phyloP scores from a whole-genome alignment of 2,797 vertebrate genomes.

The Falco concolor region DNA sequence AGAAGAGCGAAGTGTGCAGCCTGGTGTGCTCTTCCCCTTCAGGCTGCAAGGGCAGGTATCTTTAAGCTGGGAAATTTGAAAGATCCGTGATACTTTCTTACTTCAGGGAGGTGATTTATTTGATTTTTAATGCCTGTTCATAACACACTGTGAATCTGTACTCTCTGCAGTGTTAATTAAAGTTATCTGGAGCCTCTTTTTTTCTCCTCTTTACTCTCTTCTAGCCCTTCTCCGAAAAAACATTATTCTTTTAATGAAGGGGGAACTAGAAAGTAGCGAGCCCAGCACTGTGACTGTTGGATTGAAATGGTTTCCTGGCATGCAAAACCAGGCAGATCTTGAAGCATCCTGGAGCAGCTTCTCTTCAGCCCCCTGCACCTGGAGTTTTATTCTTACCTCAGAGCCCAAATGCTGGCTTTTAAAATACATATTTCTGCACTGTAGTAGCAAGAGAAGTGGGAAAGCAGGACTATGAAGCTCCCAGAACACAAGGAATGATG shows the following conservation, averaged over 20 bases:
- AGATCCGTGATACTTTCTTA: neutral
- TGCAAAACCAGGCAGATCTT: neutral
- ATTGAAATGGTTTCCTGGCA: neutral
- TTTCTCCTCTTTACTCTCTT: neutral
- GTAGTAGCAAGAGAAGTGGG: neutral
- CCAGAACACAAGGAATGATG: neutral
- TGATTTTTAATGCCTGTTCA: neutral
- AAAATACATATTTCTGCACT: neutral
- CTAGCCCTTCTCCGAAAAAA: neutral
- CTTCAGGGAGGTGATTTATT: neutral
- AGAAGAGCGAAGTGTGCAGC: neutral
- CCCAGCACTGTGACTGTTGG: neutral
- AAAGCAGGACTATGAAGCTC: neutral
- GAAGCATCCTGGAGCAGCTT: neutral
- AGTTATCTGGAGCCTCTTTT: neutral
- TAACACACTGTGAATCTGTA: neutral
- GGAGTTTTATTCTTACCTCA: neutral
- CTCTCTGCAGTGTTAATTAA: neutral
- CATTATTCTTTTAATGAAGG: neutral
- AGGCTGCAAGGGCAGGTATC: neutral
- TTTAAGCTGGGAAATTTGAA: neutral
- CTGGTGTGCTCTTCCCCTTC: neutral
- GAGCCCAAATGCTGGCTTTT: neutral
- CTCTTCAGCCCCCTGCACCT: neutral
- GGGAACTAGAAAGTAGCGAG: neutral